Percentiles rank a stretch among this genome's conserved stretches.
phyloP scores from a whole-genome alignment of 2,797 vertebrate species.

The Leptoclinus maculatus region DNA sequence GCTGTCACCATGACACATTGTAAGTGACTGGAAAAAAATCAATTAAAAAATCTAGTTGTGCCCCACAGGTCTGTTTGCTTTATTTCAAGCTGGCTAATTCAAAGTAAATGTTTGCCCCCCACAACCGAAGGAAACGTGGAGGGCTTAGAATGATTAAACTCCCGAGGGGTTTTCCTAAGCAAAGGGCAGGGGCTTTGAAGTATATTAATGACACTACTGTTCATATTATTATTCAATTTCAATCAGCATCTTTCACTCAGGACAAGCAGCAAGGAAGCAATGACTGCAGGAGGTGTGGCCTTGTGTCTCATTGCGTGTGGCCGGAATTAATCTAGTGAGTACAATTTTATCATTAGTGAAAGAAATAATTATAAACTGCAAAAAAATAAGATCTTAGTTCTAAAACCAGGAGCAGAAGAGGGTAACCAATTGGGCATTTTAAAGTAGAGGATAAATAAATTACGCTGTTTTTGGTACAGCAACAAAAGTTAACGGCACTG shows the following conservation, averaged over 20 bases:
- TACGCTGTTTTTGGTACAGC: background rate
- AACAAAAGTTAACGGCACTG: background rate
- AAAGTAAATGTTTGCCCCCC: conserved; percentile 76
- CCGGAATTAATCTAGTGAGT: background rate
- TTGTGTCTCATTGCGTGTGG: background rate
- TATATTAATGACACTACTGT: conserved; percentile 31
- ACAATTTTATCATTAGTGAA: background rate
- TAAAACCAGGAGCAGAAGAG: background rate
- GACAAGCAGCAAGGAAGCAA: background rate
- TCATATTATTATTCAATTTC: conserved; percentile 41
- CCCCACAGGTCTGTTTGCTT: conserved; percentile 36
- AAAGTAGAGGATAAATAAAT: background rate
- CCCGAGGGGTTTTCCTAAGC: conserved; percentile 52
- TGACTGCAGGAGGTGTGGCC: background rate
- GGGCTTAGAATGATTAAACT: conserved; percentile 55
- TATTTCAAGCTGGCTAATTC: conserved; percentile 74
- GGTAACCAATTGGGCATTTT: background rate
- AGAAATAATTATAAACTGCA: background rate
- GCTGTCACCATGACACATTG: conserved; percentile 16
- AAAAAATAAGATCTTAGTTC: background rate
- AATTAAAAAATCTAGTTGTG: conserved; percentile 8
- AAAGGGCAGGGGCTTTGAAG: conserved; percentile 81
- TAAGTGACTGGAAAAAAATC: conserved; percentile 4
- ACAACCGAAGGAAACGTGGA: conserved; percentile 47
- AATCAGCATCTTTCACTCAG: conserved; percentile 29